These are phyloP conservation scores for Dasypolia templi DNA, from an alignment of 2,888 invertebrate species.

Conservation along the genomic window DNA sequence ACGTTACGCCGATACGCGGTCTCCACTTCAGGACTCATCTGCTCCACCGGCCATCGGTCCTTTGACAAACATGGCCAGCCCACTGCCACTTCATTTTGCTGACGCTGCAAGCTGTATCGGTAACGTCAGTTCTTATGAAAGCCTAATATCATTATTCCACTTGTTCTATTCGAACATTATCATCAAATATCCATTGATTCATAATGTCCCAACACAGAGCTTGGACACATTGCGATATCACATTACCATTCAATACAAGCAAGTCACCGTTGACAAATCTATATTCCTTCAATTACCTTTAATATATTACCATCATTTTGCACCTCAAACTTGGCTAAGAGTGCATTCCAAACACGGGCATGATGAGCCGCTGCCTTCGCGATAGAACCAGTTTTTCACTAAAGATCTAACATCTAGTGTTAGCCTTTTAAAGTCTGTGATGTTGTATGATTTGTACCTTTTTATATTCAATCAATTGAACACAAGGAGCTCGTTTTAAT, in stretches of 20 bases:
- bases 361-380: slow-evolving; percentile 41
- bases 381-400: slow-evolving; percentile 32
- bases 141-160: background rate
- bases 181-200: slow-evolving; percentile 22
- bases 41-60: no score
- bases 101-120: no score
- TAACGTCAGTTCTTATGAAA: no score
- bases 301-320: slow-evolving; percentile 22
- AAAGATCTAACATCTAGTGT: slow-evolving; percentile 7
- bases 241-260: slow-evolving; percentile 39
- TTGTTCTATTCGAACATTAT: background rate
- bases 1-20: no score
- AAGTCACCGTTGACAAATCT: slow-evolving; percentile 42
- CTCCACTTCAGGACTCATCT: no score
- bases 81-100: no score
- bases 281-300: slow-evolving; percentile 28
- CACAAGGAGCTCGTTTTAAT: slow-evolving; percentile 15
- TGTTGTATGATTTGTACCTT: slow-evolving; percentile 28
- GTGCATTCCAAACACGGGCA: slow-evolving; percentile 32
- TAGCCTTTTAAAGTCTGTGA: slow-evolving; percentile 30
- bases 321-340: slow-evolving; percentile 9
- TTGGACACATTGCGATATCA: slow-evolving; percentile 31
- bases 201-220: slow-evolving; percentile 1
- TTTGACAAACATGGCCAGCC: no score
- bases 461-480: slow-evolving; percentile 21